Evolutionary conservation across 2,888 invertebrate species (phyloP).

Genomic region (Chalcosyrphus nemorum): DNA sequence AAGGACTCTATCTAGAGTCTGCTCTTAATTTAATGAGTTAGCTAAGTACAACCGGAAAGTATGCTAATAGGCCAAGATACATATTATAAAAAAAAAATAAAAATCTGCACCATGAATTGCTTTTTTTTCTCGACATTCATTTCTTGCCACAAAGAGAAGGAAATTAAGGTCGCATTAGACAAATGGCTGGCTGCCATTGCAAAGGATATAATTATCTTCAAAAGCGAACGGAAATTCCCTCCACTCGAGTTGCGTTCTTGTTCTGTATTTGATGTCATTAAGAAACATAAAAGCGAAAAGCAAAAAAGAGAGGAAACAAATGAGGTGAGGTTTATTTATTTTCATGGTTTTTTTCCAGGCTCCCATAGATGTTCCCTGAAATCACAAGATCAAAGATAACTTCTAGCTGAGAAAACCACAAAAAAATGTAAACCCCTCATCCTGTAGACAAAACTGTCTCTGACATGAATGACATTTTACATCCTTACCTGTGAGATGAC

Average conservation of each 20-base stretch:
- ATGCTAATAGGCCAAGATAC: slow-evolving; percentile 13
- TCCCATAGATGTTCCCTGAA: not conserved
- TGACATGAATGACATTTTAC: not conserved
- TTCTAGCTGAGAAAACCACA: not conserved
- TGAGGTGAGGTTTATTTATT: not conserved
- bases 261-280: not conserved
- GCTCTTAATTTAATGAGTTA: not conserved
- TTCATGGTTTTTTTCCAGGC: not conserved
- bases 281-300: slow-evolving; percentile 1
- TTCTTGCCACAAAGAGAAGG: slow-evolving; percentile 1
- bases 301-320: not conserved
- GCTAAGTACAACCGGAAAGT: not conserved
- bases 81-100: no score
- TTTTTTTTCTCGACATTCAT: not conserved
- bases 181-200: slow-evolving; percentile 8
- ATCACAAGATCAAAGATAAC: not conserved
- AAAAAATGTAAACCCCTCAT: not conserved
- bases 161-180: slow-evolving; percentile 10
- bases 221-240: not conserved
- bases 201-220: slow-evolving; percentile 22
- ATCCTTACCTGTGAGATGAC: not conserved
- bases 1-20: no score
- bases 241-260: not conserved
- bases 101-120: not conserved
- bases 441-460: not conserved